phyloP scores from a whole-genome alignment of 2,888 invertebrate genomes.

The Habroteleia sp. region DNA sequence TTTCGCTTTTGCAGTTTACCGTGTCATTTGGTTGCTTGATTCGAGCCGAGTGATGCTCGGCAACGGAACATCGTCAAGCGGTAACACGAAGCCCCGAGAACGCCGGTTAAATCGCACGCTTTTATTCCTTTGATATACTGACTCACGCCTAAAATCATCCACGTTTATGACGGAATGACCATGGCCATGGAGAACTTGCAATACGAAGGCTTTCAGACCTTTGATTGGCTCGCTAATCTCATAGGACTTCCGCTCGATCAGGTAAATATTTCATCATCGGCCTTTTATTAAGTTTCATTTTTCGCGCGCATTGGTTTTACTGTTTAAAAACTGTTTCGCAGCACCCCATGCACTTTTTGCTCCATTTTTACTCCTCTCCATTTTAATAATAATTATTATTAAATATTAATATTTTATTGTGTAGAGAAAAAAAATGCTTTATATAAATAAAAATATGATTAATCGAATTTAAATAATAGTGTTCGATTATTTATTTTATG shows the following conservation, averaged over 20 bases:
- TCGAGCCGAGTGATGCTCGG: neutral
- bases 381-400: no score
- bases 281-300: no score
- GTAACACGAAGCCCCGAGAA: neutral
- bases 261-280: constrained; percentile 83
- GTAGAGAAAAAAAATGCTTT: no score
- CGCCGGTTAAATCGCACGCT: constrained; percentile 3
- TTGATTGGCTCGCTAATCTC: constrained; percentile 86
- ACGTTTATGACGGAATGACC: constrained; percentile 31
- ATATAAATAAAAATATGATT: no score
- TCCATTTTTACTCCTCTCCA: no score
- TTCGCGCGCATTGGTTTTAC: no score
- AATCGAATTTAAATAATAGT: no score
- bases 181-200: constrained; percentile 74
- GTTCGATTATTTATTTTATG: no score
- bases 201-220: constrained; percentile 88
- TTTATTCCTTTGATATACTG: neutral
- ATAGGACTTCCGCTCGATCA: constrained; percentile 89
- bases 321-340: no score
- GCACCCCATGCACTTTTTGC: no score
- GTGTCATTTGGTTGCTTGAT: neutral
- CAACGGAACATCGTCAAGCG: neutral
- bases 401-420: no score
- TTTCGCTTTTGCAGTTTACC: no score
- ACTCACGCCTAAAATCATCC: constrained; percentile 3